These are phyloP conservation scores for Egretta garzetta DNA, from an alignment of 2,113 vertebrate genomes.

Conservation along the genomic window DNA sequence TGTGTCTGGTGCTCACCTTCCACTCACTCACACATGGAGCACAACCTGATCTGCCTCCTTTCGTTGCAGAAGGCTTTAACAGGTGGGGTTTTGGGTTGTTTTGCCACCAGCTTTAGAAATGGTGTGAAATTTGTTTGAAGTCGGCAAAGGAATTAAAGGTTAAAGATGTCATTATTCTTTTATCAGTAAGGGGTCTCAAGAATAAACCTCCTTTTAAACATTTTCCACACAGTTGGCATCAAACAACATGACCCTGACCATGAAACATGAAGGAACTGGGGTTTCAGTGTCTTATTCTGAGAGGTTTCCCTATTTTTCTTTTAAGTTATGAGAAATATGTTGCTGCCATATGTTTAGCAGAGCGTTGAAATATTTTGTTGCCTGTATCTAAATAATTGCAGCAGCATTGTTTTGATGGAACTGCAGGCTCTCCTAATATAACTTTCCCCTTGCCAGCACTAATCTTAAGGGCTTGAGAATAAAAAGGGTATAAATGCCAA, in stretches of 20 bases:
- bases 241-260: neutral
- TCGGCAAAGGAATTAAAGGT: neutral
- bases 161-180: neutral
- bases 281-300: neutral
- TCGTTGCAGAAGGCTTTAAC: neutral
- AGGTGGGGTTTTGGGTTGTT: neutral
- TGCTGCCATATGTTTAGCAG: neutral
- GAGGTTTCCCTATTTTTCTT: neutral
- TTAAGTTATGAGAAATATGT: neutral
- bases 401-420: neutral
- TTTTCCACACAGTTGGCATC: neutral
- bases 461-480: neutral
- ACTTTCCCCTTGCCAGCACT: neutral
- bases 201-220: neutral
- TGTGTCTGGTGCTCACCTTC: neutral
- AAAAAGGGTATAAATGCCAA: neutral
- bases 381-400: neutral
- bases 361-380: neutral
- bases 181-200: neutral
- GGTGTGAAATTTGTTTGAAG: neutral
- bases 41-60: neutral
- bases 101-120: neutral
- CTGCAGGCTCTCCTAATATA: neutral
- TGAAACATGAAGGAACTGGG: neutral
- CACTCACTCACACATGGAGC: neutral